A percentile compares a stretch with the other conserved stretches of the same genome.
These are phyloP conservation scores for Tetragonula clypearis DNA, from an alignment of 1,140 invertebrate genomes.

Conservation along the genomic window DNA sequence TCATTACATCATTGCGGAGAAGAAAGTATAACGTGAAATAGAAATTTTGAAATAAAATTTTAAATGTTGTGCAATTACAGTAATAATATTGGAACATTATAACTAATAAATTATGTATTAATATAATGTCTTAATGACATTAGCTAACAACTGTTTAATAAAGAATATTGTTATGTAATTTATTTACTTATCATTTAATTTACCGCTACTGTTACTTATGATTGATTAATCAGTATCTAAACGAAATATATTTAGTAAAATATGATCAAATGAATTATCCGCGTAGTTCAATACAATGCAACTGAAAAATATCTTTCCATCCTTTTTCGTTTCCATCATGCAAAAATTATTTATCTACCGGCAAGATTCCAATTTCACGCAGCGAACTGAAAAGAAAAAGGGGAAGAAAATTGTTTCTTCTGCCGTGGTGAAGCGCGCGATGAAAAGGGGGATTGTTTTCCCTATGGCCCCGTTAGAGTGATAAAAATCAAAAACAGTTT, in stretches of 20 bases:
- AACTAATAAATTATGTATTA: background rate
- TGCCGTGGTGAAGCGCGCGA: conserved; percentile 2
- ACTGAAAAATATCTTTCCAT: background rate
- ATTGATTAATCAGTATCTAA: background rate
- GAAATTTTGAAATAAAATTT: background rate
- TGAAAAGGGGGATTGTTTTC: conserved; percentile 23
- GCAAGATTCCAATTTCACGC: conserved; percentile 27
- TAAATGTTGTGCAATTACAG: background rate
- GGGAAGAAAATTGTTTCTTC: conserved; percentile 47
- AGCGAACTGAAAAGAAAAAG: background rate
- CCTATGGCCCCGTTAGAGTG: conserved; percentile 15
- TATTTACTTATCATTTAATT: too few species aligned
- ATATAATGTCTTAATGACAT: background rate
- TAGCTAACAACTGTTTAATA: background rate
- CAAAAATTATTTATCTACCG: conserved; percentile 29
- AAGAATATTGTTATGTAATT: background rate
- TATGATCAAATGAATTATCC: background rate
- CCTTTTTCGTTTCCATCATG: conserved; percentile 5
- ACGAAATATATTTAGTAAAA: background rate
- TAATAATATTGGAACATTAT: background rate
- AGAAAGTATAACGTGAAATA: too few species aligned
- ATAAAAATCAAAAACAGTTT: conserved; percentile 44
- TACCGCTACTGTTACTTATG: too few species aligned
- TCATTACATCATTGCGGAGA: too few species aligned
- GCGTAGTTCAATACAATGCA: background rate